Evolutionary conservation across 1,140 invertebrate species (phyloP).

Genomic region (Apis cerana): DNA sequence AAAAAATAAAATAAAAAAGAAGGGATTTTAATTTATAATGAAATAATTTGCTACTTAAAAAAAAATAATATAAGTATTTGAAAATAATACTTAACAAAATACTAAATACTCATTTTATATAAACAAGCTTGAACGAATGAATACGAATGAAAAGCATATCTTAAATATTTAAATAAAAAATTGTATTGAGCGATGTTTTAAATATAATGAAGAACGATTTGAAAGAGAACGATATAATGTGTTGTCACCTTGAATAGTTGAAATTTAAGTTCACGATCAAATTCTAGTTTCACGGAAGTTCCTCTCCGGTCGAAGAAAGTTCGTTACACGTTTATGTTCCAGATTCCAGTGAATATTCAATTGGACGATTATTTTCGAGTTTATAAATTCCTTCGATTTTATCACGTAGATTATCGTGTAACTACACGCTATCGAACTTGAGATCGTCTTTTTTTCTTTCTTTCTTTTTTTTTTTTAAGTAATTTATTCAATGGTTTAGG

Average conservation of each 20-base stretch:
- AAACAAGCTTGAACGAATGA: too few species aligned
- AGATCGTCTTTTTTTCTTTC: background rate
- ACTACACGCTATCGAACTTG: constrained; percentile 48
- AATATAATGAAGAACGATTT: background rate
- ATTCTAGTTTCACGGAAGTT: background rate
- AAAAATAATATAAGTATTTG: too few species aligned
- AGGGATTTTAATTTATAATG: too few species aligned
- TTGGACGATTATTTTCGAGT: constrained; percentile 27
- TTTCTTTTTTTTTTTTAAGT: background rate
- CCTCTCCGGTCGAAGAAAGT: background rate
- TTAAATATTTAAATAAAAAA: background rate
- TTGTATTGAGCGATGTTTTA: background rate
- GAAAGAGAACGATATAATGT: background rate
- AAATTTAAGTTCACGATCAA: background rate
- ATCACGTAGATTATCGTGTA: constrained; percentile 6
- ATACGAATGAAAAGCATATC: too few species aligned
- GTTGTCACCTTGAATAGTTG: background rate
- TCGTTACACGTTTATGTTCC: constrained; percentile 19
- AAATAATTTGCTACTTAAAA: too few species aligned
- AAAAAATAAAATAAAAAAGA: too few species aligned
- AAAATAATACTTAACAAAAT: too few species aligned
- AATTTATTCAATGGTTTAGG: constrained; percentile 17
- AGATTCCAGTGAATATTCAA: constrained; percentile 11
- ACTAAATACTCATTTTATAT: too few species aligned
- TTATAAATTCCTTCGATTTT: background rate